phyloP scores from a whole-genome alignment of 2,888 invertebrate genomes.

The Sesia apiformis region DNA sequence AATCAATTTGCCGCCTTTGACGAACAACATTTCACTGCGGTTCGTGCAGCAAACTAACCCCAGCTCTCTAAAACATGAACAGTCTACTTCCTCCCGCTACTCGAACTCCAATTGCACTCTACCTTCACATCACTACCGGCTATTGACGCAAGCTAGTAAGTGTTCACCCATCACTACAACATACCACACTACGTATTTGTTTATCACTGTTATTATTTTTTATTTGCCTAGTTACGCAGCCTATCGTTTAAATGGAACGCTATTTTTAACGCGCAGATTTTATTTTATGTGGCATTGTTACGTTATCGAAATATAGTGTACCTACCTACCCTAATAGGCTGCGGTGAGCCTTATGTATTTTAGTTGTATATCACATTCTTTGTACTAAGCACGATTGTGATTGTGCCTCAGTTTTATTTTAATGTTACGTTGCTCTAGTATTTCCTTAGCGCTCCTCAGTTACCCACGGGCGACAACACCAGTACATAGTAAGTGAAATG shows the following conservation, averaged over 20 bases:
- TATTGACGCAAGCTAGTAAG: constrained; percentile 59
- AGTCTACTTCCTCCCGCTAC: constrained; percentile 35
- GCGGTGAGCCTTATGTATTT: too few relatives aligned
- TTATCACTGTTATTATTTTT: too few relatives aligned
- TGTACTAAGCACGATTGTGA: too few relatives aligned
- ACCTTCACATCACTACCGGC: constrained; percentile 51
- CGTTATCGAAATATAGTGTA: too few relatives aligned
- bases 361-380: too few relatives aligned
- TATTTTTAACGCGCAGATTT: too few relatives aligned
- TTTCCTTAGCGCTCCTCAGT: constrained; percentile 58
- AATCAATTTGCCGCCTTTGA: constrained; percentile 41
- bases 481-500: constrained; percentile 51
- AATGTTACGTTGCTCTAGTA: neutral
- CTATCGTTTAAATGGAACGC: too few relatives aligned
- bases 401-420: too few relatives aligned
- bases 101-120: constrained; percentile 45
- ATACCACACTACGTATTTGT: too few relatives aligned
- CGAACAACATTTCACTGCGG: constrained; percentile 41
- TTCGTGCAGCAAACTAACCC: constrained; percentile 37
- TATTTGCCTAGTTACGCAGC: too few relatives aligned
- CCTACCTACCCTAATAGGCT: too few relatives aligned
- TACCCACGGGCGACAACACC: constrained; percentile 70
- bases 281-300: too few relatives aligned
- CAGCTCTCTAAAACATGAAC: constrained; percentile 43
- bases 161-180: constrained; percentile 8